A percentile compares a stretch with the other conserved stretches of the same genome.
Evolutionary conservation across 2,797 vertebrate genomes (phyloP).

Genomic region (Myiotriccus ornatus): DNA sequence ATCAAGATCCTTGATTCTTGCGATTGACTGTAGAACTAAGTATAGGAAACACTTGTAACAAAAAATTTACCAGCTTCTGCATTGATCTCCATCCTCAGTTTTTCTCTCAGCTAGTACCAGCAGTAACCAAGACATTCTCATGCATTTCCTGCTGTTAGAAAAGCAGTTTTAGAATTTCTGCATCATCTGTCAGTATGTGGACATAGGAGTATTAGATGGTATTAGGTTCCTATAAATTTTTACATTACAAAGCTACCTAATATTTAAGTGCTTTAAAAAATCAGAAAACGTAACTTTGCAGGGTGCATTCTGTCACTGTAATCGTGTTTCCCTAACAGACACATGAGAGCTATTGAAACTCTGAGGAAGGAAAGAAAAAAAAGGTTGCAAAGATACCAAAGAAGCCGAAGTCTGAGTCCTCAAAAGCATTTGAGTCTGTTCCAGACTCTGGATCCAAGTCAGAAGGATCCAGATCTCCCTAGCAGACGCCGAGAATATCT

Average conservation of each 20-base stretch:
- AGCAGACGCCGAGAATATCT: constrained; percentile 80
- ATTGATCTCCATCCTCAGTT: not conserved
- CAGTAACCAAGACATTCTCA: not conserved
- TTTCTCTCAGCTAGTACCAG: not conserved
- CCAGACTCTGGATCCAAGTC: constrained; percentile 20
- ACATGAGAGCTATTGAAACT: constrained; percentile 83
- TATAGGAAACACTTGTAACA: not conserved
- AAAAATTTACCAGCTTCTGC: not conserved
- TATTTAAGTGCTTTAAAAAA: not conserved
- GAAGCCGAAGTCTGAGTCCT: constrained; percentile 87
- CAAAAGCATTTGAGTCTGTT: constrained; percentile 77
- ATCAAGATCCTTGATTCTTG: not conserved
- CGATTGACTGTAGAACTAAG: not conserved
- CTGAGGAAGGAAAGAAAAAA: constrained; percentile 83
- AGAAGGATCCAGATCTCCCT: constrained; percentile 70
- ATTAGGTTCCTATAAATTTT: not conserved
- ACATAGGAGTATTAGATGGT: not conserved
- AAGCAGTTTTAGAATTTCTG: not conserved
- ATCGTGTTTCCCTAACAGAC: constrained; percentile 64
- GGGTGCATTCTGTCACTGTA: not conserved
- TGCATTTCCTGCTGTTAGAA: not conserved
- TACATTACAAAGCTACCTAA: not conserved
- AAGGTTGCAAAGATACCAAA: constrained; percentile 77
- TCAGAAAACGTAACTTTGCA: not conserved
- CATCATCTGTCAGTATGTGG: not conserved